Base-by-base conservation (phyloP, 1,140 invertebrate genomes). In the Tetramorium simillimum region DNA sequence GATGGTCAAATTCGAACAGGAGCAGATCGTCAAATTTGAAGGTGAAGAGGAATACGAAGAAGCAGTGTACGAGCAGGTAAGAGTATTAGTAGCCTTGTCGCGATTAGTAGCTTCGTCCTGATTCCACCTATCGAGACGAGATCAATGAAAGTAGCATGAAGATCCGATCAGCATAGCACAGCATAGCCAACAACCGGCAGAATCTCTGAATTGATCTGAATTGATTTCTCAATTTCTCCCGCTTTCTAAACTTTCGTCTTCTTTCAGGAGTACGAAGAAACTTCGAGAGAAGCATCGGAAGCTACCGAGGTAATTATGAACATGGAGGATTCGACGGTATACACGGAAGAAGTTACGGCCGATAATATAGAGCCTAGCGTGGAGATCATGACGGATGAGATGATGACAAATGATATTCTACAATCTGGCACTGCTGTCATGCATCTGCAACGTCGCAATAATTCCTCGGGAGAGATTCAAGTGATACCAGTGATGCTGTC, bases 401-500 rank as follows among this genome's bases (percentile, higher is more conserved):
- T 95, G 43, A 95, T 95, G 73, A 88, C 92, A 28, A 93, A 92
- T 80, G 92, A 94, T 43, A 92, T 95, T 28, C 62, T 95, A 21
- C 93, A 93, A 73, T 87, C 92, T 3, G 69, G 69, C 16, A 46
- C 80, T 18, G 92, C 94, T 21, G 93, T 95, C 0, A 93, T 95
- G 58, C 93, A 94, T 69, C 76, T 95, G 24, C 92, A 94, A 73
- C 93, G 5, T 18, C 16, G 93, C 63, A 88, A 93, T 21, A 94
- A 95, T 63, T 94, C 94, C 56, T 91, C 90, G 16, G 95, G 94
- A 37, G 94, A 95, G 75, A 93, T 95, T 82, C 94, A 95, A 91
- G 92, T 95, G 56, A 95, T 95, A 73, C 95, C 95, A 18, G 94
- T 95, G 2, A 93, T 95, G 91, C 43, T 95, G 1, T 94, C 95